Base-by-base conservation (phyloP, 1,140 invertebrate species). In the Lordiphosa stackelbergi region DNA sequence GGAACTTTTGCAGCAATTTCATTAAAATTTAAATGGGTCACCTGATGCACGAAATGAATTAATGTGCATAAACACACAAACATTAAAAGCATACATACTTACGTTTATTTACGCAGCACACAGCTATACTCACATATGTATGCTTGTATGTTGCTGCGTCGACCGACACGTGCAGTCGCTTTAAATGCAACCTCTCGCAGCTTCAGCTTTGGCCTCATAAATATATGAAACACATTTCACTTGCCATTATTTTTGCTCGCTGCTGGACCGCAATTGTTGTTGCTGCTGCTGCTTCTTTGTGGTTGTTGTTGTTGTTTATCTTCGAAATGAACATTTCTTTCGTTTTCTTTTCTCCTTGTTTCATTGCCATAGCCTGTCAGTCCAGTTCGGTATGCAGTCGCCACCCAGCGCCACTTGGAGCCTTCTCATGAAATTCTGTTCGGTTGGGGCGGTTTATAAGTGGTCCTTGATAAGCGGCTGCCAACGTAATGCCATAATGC, bases 381-480 rank as follows among this genome's bases (percentile, higher is more conserved):
- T 75, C 68, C 73, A 77, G 72, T 75, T 75, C 73, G 54, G 55
- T 69, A 56, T 68, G 55, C 5, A 5, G 28, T 5, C 22, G 7
- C 6, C 28, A 31, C 28, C 28, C 28, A 31, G 13, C n/a, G 35
- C 40, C 22, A 2, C 28, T 37, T 11, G 40, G 16, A 38, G 45
- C 49, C 36, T 6, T 34, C 13, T 31, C 7, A 8, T 42, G 9
- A 8, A 7, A n/a, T 6, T 12, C 31, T 51, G 46, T 31, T 31
- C 28, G 28, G 28, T 31, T 58, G 35, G 60, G 42, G 47, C 65
- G 69, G 69, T 54, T 69, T 69, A 73, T 78, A 69, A 73, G 73
- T 77, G 69, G 69, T 78, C 55, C 73, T 69, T 79, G 73, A 73
- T 77, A 78, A 77, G 73, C 73, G 74, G 74, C 64, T 73, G 73